A percentile compares a stretch with the other conserved stretches of the same genome.
phyloP scores from a whole-genome alignment of 2,888 invertebrate genomes.

The Xestia ashworthii region DNA sequence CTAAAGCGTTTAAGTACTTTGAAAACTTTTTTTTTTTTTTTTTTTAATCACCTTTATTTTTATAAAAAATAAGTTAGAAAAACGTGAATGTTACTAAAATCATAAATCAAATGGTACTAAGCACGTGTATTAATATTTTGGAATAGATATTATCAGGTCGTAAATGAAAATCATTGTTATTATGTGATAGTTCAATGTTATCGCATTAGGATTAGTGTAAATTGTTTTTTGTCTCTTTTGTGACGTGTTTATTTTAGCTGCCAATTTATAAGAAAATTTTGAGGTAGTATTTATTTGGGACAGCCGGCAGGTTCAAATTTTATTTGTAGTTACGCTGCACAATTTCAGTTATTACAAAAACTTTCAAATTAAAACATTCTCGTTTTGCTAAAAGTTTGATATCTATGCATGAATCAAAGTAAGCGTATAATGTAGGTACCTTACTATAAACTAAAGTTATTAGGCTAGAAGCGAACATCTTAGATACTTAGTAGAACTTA shows the following conservation, averaged over 20 bases:
- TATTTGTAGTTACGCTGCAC: not conserved
- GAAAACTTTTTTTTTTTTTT: too few relatives aligned
- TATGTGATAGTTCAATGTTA: not conserved
- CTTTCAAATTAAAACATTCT: too few relatives aligned
- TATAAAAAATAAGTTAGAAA: not conserved
- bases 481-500: not conserved
- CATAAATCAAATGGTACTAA: not conserved
- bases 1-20: not conserved
- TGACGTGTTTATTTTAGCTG: not conserved
- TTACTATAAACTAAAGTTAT: not conserved
- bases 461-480: not conserved
- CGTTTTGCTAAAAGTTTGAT: too few relatives aligned
- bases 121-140: not conserved
- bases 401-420: not conserved
- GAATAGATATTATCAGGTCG: not conserved
- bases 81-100: not conserved
- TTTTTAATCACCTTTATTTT: not conserved
- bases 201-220: conserved; percentile 1
- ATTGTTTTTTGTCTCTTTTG: conserved; percentile 12
- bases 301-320: not conserved
- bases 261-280: not conserved
- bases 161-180: conserved; percentile 15
- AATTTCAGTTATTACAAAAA: too few relatives aligned
- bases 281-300: not conserved
- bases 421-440: too few relatives aligned